Conservation (phyloP, 2,888 invertebrate genomes). For the Hypselothyrea guttata region DNA sequence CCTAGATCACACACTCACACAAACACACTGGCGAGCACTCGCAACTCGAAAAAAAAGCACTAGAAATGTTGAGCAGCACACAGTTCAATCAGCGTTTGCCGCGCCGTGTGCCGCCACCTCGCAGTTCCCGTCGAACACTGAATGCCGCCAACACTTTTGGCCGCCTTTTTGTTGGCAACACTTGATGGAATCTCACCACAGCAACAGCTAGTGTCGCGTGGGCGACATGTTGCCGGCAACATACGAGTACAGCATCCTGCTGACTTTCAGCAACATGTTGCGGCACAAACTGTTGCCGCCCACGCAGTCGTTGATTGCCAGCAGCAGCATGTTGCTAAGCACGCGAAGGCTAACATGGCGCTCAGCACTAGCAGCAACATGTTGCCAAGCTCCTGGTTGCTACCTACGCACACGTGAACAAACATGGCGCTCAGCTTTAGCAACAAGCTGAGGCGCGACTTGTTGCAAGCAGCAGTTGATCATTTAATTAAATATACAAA, state of each 20-base stretch:
- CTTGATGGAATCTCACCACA: neutral
- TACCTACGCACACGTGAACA: neutral
- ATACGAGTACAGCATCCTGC: neutral
- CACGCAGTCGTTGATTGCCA: too few species aligned
- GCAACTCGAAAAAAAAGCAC: neutral
- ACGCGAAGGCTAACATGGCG: too few species aligned
- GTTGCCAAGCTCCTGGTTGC: conserved; percentile 58
- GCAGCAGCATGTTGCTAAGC: too few species aligned
- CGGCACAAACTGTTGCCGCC: conserved; percentile 42
- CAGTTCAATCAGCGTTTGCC: conserved; percentile 38
- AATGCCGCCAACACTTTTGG: conserved; percentile 28
- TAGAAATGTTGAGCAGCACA: neutral
- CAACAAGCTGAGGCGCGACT: neutral
- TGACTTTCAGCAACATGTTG: conserved; percentile 38
- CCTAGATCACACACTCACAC: conserved; percentile 7
- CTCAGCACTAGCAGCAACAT: conserved; percentile 39
- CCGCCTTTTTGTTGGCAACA: conserved; percentile 16
- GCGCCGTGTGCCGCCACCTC: conserved; percentile 56
- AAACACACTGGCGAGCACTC: neutral
- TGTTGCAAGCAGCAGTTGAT: neutral
- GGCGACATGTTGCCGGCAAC: conserved; percentile 28
- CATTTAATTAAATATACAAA: too few species aligned
- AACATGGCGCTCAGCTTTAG: too few species aligned
- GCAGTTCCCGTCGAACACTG: conserved; percentile 57
- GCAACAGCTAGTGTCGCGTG: too few species aligned